Base-by-base conservation (phyloP, 2,113 vertebrate species). In the Butastur rufipennis region DNA sequence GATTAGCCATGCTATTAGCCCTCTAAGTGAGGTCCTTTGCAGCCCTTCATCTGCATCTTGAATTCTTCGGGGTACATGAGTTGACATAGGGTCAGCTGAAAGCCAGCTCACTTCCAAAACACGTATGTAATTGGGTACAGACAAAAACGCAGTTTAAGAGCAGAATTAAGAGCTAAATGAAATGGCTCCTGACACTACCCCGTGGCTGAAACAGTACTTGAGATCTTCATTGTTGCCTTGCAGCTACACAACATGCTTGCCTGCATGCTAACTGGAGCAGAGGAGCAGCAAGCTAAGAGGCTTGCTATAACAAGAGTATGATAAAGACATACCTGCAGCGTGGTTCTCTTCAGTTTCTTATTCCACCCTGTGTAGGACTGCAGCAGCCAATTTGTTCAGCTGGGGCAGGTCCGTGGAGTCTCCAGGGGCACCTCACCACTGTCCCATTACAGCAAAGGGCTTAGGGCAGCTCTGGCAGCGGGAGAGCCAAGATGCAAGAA, bases 231-330 rank as follows among this genome's bases (percentile, higher is more conserved):
- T 36, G 48, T 23, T 86, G 47, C 70, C 58, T 66, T 45, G 38
- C 38, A 73, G 71, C 59, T 78, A 25, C 36, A 18, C 18, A 48
- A 22, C 1, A 1, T 34, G 61, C 21, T 58, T 52, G 56, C n/a
- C 52, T 17, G 34, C 0, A 0, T 16, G 21, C 42, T 40, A 43
- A 50, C 27, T 1, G 0, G 22, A 77, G 59, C 52, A 50, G 59
- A 67, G 58, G 9, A 67, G 40, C 21, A 38, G 65, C 58, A 34
- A 71, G 74, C 17, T 7, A 23, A 48, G 59, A 55, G 47, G 22
- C 13, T 27, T 23, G 31, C 42, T 22, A 3, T 8, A 20, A 50
- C 9, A 26, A 9, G 8, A 47, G 55, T 5, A 16, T 12, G 52
- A 34, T 34, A 47, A 34, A 45, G 58, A 55, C 47, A 13, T 13